A percentile compares a stretch with the other conserved stretches of the same genome.
Evolutionary conservation across 2,888 invertebrate genomes (phyloP).

Genomic region (Xestia rhomboidea): DNA sequence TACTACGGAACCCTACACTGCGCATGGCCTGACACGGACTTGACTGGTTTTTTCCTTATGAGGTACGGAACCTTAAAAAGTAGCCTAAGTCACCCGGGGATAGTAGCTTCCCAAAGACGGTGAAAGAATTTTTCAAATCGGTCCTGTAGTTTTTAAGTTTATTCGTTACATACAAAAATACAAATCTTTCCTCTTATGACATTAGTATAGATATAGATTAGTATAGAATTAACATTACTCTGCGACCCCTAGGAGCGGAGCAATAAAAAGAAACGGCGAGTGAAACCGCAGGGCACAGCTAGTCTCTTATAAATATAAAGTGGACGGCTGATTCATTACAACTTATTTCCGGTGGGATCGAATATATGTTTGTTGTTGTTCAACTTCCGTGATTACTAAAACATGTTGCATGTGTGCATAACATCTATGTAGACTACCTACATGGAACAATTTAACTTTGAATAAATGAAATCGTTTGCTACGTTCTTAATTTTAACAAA

Average conservation of each 20-base stretch:
- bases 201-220: no score
- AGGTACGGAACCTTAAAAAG: no score
- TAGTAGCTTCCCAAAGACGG: no score
- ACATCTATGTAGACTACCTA: slow-evolving; percentile 42
- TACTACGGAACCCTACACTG: no score
- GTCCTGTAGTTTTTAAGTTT: no score
- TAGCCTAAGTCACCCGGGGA: no score
- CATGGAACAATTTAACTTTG: slow-evolving; percentile 38
- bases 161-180: no score
- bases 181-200: no score
- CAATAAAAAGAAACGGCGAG: neutral
- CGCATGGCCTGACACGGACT: no score
- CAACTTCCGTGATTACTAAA: slow-evolving; percentile 68
- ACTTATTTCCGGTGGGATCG: slow-evolving; percentile 66
- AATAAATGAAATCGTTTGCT: slow-evolving; percentile 35
- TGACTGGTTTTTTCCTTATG: no score
- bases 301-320: slow-evolving; percentile 35
- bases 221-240: no score
- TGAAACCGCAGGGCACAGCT: neutral
- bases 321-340: slow-evolving; percentile 58
- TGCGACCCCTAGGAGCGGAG: neutral
- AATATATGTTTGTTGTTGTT: slow-evolving; percentile 71
- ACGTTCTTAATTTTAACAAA: slow-evolving; percentile 12
- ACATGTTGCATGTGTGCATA: slow-evolving; percentile 57
- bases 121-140: no score